These are phyloP conservation scores for Pantelozetes paolii DNA, from an alignment of 2,888 invertebrate species.

Conservation along the genomic window DNA sequence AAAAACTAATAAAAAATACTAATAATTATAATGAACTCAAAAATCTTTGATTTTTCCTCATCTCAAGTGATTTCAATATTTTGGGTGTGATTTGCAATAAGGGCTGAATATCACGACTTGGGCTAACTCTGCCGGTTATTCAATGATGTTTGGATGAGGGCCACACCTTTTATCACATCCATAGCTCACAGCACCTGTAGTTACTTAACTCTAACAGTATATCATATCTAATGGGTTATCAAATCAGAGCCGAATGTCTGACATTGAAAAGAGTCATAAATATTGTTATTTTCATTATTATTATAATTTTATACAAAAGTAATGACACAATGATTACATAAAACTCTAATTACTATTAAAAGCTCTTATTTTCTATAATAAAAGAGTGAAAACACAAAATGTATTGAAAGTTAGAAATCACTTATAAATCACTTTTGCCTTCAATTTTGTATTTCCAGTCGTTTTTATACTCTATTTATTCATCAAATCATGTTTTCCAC, in stretches of 20 bases:
- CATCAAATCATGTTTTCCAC: no score
- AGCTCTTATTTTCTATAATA: conserved; percentile 16
- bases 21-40: conserved; percentile 22
- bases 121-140: neutral
- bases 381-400: neutral
- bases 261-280: conserved; percentile 25
- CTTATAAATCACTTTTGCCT: neutral
- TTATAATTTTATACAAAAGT: neutral
- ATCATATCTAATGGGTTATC: conserved; percentile 37
- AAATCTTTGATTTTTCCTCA: conserved; percentile 3
- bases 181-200: conserved; percentile 19
- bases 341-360: neutral
- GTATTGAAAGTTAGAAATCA: neutral
- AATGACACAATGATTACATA: neutral
- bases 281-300: conserved; percentile 10
- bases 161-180: conserved; percentile 28
- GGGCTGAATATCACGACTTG: conserved; percentile 34
- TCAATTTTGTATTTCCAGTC: neutral
- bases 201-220: neutral
- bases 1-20: neutral
- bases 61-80: conserved; percentile 27
- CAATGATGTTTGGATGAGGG: neutral
- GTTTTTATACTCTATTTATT: no score
- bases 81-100: conserved; percentile 34
- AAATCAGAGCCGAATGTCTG: neutral